Conservation (phyloP, 2,888 invertebrate genomes). For the Cosmorhoe ocellata region DNA sequence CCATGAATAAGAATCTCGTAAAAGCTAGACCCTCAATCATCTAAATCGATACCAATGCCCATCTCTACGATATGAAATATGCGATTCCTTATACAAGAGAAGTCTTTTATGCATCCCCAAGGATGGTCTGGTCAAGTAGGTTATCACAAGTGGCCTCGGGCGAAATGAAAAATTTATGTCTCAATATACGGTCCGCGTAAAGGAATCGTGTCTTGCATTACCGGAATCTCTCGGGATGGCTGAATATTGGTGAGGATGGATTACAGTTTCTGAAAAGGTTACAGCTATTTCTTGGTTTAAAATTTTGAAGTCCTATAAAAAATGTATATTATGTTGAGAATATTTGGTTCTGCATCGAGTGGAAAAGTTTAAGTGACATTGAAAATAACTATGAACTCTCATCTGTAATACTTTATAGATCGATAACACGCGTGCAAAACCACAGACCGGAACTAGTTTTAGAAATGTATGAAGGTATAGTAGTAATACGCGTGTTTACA, state of each 20-base stretch:
- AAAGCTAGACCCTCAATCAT: conserved; percentile 20
- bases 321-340: too few species aligned
- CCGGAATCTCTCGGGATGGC: conserved; percentile 55
- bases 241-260: conserved; percentile 29
- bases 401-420: too few species aligned
- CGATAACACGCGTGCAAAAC: too few species aligned
- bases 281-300: neutral
- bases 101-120: conserved; percentile 80
- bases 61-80: conserved; percentile 77
- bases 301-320: too few species aligned
- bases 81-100: conserved; percentile 80
- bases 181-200: conserved; percentile 67
- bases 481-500: too few species aligned
- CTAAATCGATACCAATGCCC: conserved; percentile 36
- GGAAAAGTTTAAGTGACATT: too few species aligned
- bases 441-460: too few species aligned
- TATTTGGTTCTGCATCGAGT: too few species aligned
- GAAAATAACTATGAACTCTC: too few species aligned
- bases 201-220: conserved; percentile 66
- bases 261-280: conserved; percentile 23
- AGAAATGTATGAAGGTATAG: too few species aligned
- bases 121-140: conserved; percentile 78
- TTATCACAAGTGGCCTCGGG: conserved; percentile 78
- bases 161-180: conserved; percentile 82
- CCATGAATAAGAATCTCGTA: conserved; percentile 23